Conservation (phyloP, 2,797 vertebrate genomes). For the Urosaurus nigricauda region DNA sequence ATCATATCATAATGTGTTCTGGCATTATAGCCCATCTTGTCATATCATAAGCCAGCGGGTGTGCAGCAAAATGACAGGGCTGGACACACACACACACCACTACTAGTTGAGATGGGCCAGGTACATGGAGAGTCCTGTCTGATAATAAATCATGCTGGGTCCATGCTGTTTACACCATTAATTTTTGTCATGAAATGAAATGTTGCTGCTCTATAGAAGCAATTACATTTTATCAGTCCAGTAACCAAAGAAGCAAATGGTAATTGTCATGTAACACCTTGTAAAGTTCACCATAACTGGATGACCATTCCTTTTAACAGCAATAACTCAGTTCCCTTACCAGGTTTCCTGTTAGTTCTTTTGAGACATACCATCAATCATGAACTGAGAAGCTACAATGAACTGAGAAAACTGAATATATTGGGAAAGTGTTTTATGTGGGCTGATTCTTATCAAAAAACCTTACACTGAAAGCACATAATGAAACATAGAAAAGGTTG, state of each 20-base stretch:
- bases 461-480: neutral
- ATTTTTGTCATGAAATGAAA: constrained; percentile 36
- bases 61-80: constrained; percentile 5
- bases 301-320: constrained; percentile 17
- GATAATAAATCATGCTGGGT: constrained; percentile 16
- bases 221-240: constrained; percentile 22
- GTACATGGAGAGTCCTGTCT: constrained; percentile 18
- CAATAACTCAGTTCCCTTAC: constrained; percentile 11
- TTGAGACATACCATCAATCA: constrained; percentile 23
- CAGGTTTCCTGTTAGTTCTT: constrained; percentile 24
- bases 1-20: constrained; percentile 26
- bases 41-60: constrained; percentile 33
- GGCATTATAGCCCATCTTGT: constrained; percentile 17
- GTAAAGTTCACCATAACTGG: neutral
- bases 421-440: neutral
- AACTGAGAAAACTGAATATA: neutral
- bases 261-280: constrained; percentile 23
- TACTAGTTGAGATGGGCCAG: neutral
- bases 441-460: neutral
- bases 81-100: neutral
- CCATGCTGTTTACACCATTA: constrained; percentile 28
- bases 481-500: neutral
- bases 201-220: neutral
- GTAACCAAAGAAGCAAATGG: constrained; percentile 34
- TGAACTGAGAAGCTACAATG: neutral